Conservation (phyloP, 23 tunicate genomes). For the Ascidia mentula region DNA sequence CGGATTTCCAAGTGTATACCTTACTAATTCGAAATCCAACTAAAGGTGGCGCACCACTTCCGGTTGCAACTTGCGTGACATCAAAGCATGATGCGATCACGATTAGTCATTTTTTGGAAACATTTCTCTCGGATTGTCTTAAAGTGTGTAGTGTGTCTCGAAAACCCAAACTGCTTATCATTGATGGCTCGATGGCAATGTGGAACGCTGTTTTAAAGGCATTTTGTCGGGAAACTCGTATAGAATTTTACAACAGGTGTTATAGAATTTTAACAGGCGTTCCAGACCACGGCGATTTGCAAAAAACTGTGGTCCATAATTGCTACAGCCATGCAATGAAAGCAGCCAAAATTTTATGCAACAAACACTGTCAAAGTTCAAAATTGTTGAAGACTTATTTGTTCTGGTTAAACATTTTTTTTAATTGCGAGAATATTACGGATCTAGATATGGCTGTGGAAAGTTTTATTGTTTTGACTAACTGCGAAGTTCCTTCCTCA, state of each 20-base stretch:
- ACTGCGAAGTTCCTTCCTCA: slow-evolving; percentile 9
- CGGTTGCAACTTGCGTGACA: slow-evolving; percentile 28
- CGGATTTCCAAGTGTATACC: slow-evolving; percentile 35
- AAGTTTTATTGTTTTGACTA: neutral
- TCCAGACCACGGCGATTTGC: too few species aligned
- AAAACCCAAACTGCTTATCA: slow-evolving; percentile 27
- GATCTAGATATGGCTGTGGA: neutral
- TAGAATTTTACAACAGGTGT: slow-evolving; percentile 26
- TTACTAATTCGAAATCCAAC: slow-evolving; percentile 28
- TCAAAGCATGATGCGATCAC: slow-evolving; percentile 21
- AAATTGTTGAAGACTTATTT: neutral
- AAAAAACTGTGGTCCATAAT: slow-evolving; percentile 42
- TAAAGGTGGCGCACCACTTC: slow-evolving; percentile 10
- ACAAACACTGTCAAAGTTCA: neutral
- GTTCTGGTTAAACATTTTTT: slow-evolving; percentile 18
- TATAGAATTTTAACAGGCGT: slow-evolving; percentile 17
- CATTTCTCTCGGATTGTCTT: neutral
- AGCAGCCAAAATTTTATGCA: neutral
- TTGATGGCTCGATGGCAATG: slow-evolving; percentile 53
- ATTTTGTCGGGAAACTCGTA: slow-evolving; percentile 10
- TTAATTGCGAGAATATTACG: neutral
- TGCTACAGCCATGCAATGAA: slow-evolving; percentile 20
- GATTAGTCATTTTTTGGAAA: slow-evolving; percentile 32
- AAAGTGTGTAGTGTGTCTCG: too few species aligned
- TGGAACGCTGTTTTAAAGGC: slow-evolving; percentile 29